phyloP scores from a whole-genome alignment of 2,113 vertebrate species.

The Craseonycteris thonglongyai region DNA sequence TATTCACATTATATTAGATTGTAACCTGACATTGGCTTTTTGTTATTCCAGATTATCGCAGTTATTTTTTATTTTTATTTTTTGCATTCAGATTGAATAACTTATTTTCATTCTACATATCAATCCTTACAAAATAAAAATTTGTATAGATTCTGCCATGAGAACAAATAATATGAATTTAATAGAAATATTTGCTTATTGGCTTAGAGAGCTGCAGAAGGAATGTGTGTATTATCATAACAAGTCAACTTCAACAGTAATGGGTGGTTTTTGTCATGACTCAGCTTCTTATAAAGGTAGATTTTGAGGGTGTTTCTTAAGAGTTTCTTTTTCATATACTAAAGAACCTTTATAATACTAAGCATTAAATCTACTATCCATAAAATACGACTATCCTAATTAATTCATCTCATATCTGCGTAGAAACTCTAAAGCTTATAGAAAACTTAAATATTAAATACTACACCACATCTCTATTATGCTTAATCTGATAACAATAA shows the following conservation, averaged over 20 bases:
- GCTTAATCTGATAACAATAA: background rate
- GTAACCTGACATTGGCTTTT: background rate
- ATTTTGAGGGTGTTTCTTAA: background rate
- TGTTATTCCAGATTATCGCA: background rate
- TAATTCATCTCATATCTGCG: background rate
- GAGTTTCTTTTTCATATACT: background rate
- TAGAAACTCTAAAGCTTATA: background rate
- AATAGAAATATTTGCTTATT: conserved; percentile 8
- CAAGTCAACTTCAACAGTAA: background rate
- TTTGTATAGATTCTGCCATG: background rate
- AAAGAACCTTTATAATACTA: background rate
- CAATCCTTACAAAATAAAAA: background rate
- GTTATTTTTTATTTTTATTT: background rate
- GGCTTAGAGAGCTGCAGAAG: background rate
- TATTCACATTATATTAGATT: background rate
- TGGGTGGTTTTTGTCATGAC: background rate
- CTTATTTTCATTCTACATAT: background rate
- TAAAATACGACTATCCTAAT: background rate
- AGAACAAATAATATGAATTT: background rate
- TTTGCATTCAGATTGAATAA: background rate
- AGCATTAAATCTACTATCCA: background rate
- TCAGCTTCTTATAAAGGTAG: background rate
- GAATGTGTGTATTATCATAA: background rate
- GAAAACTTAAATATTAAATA: background rate
- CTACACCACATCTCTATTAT: background rate